Conservation (phyloP, 2,888 invertebrate species). For the Limenitis camilla region DNA sequence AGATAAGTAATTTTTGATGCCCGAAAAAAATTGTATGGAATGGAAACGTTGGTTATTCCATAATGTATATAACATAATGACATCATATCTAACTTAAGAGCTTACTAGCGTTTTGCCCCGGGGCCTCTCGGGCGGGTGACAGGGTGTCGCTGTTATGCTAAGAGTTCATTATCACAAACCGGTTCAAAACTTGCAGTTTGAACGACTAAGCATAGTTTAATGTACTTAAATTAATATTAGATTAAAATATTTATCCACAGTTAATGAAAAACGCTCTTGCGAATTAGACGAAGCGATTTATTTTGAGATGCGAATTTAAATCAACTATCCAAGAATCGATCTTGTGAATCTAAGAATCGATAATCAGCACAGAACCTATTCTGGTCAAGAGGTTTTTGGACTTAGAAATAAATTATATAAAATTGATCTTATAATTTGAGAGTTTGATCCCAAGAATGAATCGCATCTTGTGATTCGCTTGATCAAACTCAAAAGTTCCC, state of each 20-base stretch:
- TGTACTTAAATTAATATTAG: background rate
- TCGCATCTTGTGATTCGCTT: background rate
- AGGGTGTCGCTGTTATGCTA: slow-evolving; percentile 72
- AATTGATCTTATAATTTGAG: too few species aligned
- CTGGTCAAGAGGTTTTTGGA: too few species aligned
- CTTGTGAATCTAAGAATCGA: too few species aligned
- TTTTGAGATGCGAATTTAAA: too few species aligned
- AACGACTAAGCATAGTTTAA: slow-evolving; percentile 4
- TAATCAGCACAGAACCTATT: too few species aligned
- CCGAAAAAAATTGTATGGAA: slow-evolving; percentile 2
- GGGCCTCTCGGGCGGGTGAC: slow-evolving; percentile 67
- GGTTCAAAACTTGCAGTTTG: slow-evolving; percentile 4
- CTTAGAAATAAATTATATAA: too few species aligned
- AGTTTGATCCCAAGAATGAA: too few species aligned
- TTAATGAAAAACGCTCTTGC: too few species aligned
- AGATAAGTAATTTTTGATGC: background rate
- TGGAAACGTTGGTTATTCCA: slow-evolving; percentile 25
- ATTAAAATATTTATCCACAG: background rate
- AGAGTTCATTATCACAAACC: slow-evolving; percentile 34
- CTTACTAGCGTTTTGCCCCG: slow-evolving; percentile 73
- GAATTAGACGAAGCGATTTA: too few species aligned
- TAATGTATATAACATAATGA: slow-evolving; percentile 61
- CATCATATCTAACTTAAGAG: slow-evolving; percentile 72
- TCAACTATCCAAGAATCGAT: too few species aligned
- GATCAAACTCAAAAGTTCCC: slow-evolving; percentile 3